A percentile compares a stretch with the other conserved stretches of the same genome.
Evolutionary conservation across 2,888 invertebrate species (phyloP).

Genomic region (Lampropteryx suffumata): DNA sequence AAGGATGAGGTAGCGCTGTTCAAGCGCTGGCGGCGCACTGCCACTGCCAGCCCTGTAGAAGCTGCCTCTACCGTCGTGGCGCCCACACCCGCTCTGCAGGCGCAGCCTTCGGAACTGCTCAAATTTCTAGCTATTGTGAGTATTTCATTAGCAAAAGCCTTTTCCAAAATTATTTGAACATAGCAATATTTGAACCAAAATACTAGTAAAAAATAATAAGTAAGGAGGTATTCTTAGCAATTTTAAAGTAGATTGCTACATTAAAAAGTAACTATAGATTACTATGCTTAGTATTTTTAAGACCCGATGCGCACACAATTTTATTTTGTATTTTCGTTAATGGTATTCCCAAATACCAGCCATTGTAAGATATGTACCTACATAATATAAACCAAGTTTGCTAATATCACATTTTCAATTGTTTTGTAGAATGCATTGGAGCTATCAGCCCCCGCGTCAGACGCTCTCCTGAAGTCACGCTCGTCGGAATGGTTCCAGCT

Average conservation of each 20-base stretch:
- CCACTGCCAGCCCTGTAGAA: slow-evolving; percentile 57
- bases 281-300: no score
- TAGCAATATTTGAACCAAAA: no score
- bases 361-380: no score
- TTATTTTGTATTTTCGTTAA: no score
- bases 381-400: background rate
- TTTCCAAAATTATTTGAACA: background rate
- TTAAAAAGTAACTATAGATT: no score
- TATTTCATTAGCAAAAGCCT: slow-evolving; percentile 52
- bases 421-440: slow-evolving; percentile 93
- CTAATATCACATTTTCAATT: slow-evolving; percentile 44
- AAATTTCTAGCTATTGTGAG: slow-evolving; percentile 92
- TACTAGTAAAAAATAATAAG: no score
- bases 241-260: no score
- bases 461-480: slow-evolving; percentile 89
- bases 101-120: slow-evolving; percentile 79
- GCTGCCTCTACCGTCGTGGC: slow-evolving; percentile 48
- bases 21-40: slow-evolving; percentile 71
- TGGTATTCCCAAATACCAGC: no score
- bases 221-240: no score
- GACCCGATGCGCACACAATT: no score
- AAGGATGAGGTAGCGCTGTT: slow-evolving; percentile 75
- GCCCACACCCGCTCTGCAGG: slow-evolving; percentile 49
- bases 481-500: slow-evolving; percentile 93
- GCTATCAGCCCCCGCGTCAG: slow-evolving; percentile 94